These are phyloP conservation scores for Emydura subglobosa DNA, from an alignment of 2,113 vertebrate genomes.

Conservation along the genomic window DNA sequence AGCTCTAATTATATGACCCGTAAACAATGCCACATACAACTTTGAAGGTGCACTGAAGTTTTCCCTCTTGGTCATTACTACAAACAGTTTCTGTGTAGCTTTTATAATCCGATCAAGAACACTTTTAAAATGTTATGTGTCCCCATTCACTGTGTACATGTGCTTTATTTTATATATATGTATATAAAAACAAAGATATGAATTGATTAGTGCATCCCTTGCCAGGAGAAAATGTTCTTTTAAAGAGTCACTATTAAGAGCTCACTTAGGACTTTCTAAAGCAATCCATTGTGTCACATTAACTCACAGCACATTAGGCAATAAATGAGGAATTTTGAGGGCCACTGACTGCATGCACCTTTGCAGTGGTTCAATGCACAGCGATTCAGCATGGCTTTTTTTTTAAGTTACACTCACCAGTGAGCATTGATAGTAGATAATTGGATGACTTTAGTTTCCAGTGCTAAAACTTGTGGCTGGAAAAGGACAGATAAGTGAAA, in stretches of 20 bases:
- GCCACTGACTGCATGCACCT: background rate
- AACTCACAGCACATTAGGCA: constrained; percentile 10
- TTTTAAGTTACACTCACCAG: background rate
- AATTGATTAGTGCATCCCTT: background rate
- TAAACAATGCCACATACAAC: background rate
- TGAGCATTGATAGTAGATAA: background rate
- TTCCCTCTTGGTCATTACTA: background rate
- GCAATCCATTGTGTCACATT: background rate
- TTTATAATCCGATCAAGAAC: background rate
- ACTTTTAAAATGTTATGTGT: too few species aligned
- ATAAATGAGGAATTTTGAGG: constrained; percentile 3
- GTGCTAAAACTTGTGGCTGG: background rate
- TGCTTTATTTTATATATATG: background rate
- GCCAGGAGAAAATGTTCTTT: background rate
- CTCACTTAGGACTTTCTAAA: background rate
- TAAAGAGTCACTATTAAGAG: background rate
- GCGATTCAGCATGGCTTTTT: background rate
- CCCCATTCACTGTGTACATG: background rate
- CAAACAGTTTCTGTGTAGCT: background rate
- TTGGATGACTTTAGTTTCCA: background rate
- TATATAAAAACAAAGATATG: background rate
- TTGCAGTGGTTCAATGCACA: background rate
- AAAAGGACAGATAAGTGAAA: background rate
- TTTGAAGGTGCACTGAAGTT: background rate
- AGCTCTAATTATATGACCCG: background rate